These are phyloP conservation scores for Emydoidea blandingii DNA, from an alignment of 2,797 vertebrate genomes.

Conservation along the genomic window DNA sequence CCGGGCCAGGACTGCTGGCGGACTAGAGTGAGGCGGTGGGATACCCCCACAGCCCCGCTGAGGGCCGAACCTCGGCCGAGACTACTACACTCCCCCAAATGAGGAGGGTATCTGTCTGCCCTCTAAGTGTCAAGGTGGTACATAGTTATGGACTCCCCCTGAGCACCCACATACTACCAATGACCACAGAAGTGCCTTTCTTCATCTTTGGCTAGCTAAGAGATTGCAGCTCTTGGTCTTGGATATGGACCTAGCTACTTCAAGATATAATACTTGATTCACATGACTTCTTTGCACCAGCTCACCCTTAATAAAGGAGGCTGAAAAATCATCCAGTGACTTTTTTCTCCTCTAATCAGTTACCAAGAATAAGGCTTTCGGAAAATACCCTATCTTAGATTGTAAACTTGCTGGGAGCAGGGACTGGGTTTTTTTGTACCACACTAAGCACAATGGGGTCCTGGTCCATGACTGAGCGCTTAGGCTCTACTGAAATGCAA, in stretches of 20 bases:
- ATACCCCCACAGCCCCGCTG: too few species aligned
- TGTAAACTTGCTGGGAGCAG: not conserved
- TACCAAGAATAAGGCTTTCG: not conserved
- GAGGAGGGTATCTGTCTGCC: too few species aligned
- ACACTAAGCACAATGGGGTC: not conserved
- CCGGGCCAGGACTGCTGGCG: too few species aligned
- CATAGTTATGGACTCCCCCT: not conserved
- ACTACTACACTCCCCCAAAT: too few species aligned
- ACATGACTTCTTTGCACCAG: too few species aligned
- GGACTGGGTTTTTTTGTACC: not conserved
- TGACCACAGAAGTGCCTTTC: not conserved
- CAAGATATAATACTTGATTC: too few species aligned
- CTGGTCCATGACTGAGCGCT: not conserved
- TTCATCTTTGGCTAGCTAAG: not conserved
- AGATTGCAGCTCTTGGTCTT: not conserved
- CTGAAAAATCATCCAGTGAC: not conserved
- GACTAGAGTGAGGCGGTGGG: too few species aligned
- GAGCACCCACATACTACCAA: not conserved
- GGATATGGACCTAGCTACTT: not conserved
- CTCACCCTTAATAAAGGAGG: not conserved
- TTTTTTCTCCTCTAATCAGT: not conserved
- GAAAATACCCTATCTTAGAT: not conserved
- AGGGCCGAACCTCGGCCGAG: too few species aligned
- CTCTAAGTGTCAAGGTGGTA: not conserved
- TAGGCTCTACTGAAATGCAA: not conserved